Percentiles rank a stretch among this genome's conserved stretches.
These are phyloP conservation scores for Antennarius striatus DNA, from an alignment of 2,113 vertebrate genomes.

Conservation along the genomic window DNA sequence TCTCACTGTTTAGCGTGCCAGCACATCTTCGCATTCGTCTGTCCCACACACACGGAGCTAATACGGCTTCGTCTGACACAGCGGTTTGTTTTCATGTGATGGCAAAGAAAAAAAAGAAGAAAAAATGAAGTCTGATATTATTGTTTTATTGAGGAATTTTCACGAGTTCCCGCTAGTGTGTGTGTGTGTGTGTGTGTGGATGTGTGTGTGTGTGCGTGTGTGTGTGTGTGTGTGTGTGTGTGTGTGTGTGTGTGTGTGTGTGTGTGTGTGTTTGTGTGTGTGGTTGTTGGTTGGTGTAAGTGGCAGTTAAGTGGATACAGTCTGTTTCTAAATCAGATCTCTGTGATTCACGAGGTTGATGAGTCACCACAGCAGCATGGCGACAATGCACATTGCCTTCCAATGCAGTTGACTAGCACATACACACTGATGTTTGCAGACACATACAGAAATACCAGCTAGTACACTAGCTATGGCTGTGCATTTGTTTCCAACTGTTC, in stretches of 20 bases:
- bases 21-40: no score
- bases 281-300: constrained; percentile 15
- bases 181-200: no score
- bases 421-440: constrained; percentile 1
- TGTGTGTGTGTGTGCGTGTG: no score
- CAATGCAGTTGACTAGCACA: constrained; percentile 17
- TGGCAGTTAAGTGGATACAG: constrained; percentile 50
- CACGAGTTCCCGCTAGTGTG: no score
- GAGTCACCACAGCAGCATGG: constrained; percentile 67
- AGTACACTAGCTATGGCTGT: background rate
- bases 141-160: no score
- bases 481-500: constrained; percentile 22
- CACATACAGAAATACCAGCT: constrained; percentile 4
- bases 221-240: background rate
- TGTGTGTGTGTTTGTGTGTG: constrained; percentile 17
- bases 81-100: no score
- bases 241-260: background rate
- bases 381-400: constrained; percentile 34
- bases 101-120: no score
- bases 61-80: no score
- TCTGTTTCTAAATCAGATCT: constrained; percentile 65
- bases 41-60: no score
- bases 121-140: no score
- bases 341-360: constrained; percentile 65
- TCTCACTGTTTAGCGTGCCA: no score